Evolutionary conservation across 1,140 invertebrate genomes (phyloP), one percentile per base, ranked within the genome.

Genomic region (Hylaeus anthracinus): DNA sequence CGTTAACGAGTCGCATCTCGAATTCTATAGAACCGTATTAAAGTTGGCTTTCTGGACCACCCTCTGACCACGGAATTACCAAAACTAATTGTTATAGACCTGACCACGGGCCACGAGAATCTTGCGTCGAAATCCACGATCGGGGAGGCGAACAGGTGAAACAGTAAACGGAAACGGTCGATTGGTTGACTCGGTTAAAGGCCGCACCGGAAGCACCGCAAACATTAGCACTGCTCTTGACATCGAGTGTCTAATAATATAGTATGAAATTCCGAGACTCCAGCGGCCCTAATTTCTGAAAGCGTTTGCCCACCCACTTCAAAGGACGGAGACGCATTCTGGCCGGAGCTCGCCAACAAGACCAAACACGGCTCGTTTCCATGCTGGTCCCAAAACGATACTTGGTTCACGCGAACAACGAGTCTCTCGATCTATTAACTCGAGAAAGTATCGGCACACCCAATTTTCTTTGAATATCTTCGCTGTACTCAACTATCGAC

Each of bases 181-280:
- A 77, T 26, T 55, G 51, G 4, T 5, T n/a, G 9, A 26, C 0
- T 48, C 26, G 56, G 45, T 78, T 71, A 37, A 71, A 78, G 76
- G 67, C 14, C 48, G 15, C 26, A 26, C 5, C 43, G 39, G n/a
- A 51, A 45, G 48, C 67, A 15, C 56, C 41, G 71, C 66, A 81
- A 81, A 81, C 39, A 63, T 77, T 81, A 58, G 65, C 73, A 66
- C 2, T 77, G 48, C 79, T 76, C 79, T 81, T 64, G 73, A 77
- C 73, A 61, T 56, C 55, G 65, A 76, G 72, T 69, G 48, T 56
- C 63, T 81, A 81, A 81, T 81, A 77, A 81, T 70, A 81, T 77
- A 60, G 64, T 56, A 77, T 63, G 76, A 77, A 81, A 77, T 77
- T 81, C 45, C 37, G 10, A 1, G 14, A 0, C 51, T 45, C 15